Evolutionary conservation across 2,888 invertebrate genomes (phyloP), one percentile per base, ranked within the genome.

Genomic region (Nemotelus pantherinus): DNA sequence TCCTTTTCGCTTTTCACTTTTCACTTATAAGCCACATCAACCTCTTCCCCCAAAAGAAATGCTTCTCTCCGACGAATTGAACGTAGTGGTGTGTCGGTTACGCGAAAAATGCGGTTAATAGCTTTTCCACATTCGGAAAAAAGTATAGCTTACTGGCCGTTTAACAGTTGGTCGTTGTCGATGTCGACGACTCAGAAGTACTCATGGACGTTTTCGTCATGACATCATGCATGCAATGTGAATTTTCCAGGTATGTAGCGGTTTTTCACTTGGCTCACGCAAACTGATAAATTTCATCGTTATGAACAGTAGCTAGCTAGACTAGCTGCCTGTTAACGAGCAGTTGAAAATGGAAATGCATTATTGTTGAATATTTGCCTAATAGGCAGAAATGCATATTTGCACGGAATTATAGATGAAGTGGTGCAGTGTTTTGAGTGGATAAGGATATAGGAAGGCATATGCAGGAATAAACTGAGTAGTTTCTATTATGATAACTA

Each of bases 71-170:
- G 43, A 39, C 57, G 48, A 58, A 57, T n/a, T 43, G 58, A 72
- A 57, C 50, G 39, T 67, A 47, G 25, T 25, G 25, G 25, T 25
- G 25, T 25, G 25, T 25, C 25, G 25, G 25, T 25, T 72, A 39
- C n/a, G 44, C 25, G 58, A 74, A 47, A 25, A 63, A 74, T 74
- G 74, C 63, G 41, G 47, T 74, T 74, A 63, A 74, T 74, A 44
- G 74, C 39, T 48, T 60, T 74, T 60, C 74, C n/a, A 48, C 74
- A 47, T 63, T 39, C n/a, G 63, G 39, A 39, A 43, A 50, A 74
- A 48, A 41, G 4, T 9, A 10, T n/a, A 70, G 50, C 74, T 74
- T 63, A 74, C 74, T 57, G 47, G 48, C 63, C 74, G 50, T 41
- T 74, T 60, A 63, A 50, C 60, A 63, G 63, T 63, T 72, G 44